phyloP scores from a whole-genome alignment of 2,797 vertebrate genomes.

The Acanthiza pusilla region DNA sequence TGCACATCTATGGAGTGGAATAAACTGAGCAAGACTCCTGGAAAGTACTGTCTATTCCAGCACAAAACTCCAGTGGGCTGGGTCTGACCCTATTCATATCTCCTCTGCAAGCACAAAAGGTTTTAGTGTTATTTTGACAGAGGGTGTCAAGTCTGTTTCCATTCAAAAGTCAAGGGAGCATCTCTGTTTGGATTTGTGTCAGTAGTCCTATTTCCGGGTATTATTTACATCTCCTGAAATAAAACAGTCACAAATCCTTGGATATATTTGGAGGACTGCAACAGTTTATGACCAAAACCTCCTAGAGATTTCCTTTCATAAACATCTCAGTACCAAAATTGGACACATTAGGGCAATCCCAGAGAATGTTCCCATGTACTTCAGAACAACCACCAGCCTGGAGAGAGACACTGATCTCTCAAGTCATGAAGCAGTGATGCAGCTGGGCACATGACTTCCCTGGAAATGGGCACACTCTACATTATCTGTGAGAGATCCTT shows the following conservation, averaged over 20 bases:
- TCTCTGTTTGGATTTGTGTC: constrained; percentile 4
- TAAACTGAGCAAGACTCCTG: background rate
- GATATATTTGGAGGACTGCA: background rate
- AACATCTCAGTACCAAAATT: background rate
- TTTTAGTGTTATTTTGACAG: constrained; percentile 11
- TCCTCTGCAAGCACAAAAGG: background rate
- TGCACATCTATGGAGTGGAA: background rate
- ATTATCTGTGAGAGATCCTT: background rate
- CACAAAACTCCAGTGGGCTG: background rate
- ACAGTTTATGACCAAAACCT: background rate
- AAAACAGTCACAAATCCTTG: background rate
- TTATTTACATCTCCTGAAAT: constrained; percentile 14
- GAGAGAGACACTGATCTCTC: background rate
- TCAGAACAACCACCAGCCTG: background rate
- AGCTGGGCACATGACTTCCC: background rate
- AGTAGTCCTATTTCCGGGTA: background rate
- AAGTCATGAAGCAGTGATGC: background rate
- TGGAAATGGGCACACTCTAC: background rate
- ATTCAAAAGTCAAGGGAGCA: background rate
- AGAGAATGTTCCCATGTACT: background rate
- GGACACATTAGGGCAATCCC: background rate
- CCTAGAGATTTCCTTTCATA: background rate
- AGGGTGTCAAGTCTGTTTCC: background rate
- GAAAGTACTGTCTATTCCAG: background rate
- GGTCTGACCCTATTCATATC: background rate